A percentile compares a stretch with the other conserved stretches of the same genome.
Evolutionary conservation across 2,113 vertebrate genomes (phyloP).

Genomic region (Osmerus mordax): DNA sequence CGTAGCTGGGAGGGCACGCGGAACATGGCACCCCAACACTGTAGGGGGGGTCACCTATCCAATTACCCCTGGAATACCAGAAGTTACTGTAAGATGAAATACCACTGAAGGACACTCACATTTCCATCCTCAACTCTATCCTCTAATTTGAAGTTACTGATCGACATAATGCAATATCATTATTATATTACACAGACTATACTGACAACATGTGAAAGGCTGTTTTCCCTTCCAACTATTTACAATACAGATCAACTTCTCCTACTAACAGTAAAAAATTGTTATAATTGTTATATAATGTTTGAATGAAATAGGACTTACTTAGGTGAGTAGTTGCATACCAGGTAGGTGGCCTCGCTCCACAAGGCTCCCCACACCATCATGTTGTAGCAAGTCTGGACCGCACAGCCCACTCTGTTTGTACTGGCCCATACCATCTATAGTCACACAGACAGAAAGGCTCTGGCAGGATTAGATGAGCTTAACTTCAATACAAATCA

Average conservation of each 20-base stretch:
- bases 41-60: slow-evolving; percentile 90
- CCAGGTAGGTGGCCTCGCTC: slow-evolving; percentile 83
- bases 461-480: not conserved
- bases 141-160: too few relatives aligned
- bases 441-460: slow-evolving; percentile 33
- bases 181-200: too few relatives aligned
- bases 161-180: too few relatives aligned
- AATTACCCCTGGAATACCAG: slow-evolving; percentile 78
- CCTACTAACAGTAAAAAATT: too few relatives aligned
- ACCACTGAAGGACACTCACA: not conserved
- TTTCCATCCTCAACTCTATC: too few relatives aligned
- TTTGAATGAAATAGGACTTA: slow-evolving; percentile 61
- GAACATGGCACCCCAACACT: slow-evolving; percentile 86
- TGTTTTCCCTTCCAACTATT: too few relatives aligned
- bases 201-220: too few relatives aligned
- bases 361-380: slow-evolving; percentile 86
- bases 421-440: slow-evolving; percentile 94
- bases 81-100: not conserved
- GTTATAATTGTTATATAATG: too few relatives aligned
- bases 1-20: slow-evolving; percentile 83
- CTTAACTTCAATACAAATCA: not conserved
- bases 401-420: slow-evolving; percentile 86
- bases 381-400: slow-evolving; percentile 88
- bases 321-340: slow-evolving; percentile 93
- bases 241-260: too few relatives aligned